Base-by-base conservation (phyloP, 2,888 invertebrate species). In the Sinodicranocentrus sp. region DNA sequence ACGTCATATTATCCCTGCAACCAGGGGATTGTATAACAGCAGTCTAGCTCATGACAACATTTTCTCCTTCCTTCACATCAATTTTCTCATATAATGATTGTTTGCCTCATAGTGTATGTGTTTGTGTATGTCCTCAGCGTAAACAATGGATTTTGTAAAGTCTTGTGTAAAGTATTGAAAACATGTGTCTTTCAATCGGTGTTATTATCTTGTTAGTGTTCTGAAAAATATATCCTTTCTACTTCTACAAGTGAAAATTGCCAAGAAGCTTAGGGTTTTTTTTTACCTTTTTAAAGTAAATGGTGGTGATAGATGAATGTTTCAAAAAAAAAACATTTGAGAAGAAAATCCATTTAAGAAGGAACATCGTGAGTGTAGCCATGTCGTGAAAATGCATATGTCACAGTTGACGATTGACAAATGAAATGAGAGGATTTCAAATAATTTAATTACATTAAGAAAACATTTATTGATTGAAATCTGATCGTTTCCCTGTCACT, bases 161-260 rank as follows among this genome's bases (percentile, higher is more conserved):
- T 21, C 21, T 54, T 23, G 43, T 23, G 65, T 21, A 39, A 10
- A 43, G 65, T 25, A 25, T 39, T 54, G 48, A 63, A 68, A 77
- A 77, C 77, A 77, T 61, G 68, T 77, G 44, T 77, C 68, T 77
- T 68, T 77, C 68, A 77, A 77, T 68, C 33, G n/a, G 39, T 19
- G 54, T 54, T 65, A 76, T 76, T 76, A 77, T 68, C 77, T 77
- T 68, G 77, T 77, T 77, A 77, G 39, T 3, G 25, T 57, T 21
- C 21, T 57, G 17, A 13, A n/a, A 52, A 13, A 52, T 52, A 39
- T 8, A 39, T 39, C 39, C 39, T 39, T 39, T 39, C 13, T 39
- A 8, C 5, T 39, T 39, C 5, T 39, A 39, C 39, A 39, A 39
- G 39, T 8, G 39, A 39, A 13, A 39, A 39, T 13, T 39, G 13